Evolutionary conservation across 2,113 vertebrate genomes (phyloP).

Genomic region (Stigmatopora nigra): DNA sequence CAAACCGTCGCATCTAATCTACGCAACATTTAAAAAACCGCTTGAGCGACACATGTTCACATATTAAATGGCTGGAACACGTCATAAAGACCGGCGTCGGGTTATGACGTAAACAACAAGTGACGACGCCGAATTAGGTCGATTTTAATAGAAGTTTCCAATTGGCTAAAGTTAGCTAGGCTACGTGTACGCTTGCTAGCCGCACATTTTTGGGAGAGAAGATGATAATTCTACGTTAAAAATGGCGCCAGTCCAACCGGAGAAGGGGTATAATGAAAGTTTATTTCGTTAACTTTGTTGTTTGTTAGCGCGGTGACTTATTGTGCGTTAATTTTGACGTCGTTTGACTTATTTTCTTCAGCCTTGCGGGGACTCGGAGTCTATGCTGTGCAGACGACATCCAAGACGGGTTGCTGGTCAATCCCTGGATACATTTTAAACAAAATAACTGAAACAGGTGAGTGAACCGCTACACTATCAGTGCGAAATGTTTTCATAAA

Average conservation of each 20-base stretch:
- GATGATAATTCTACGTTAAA: constrained; percentile 1
- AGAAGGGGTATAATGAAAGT: background rate
- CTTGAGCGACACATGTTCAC: background rate
- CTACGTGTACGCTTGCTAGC: background rate
- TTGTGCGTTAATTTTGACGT: background rate
- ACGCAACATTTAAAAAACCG: background rate
- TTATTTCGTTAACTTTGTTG: background rate
- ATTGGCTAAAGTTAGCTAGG: background rate
- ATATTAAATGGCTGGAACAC: background rate
- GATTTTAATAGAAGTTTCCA: background rate
- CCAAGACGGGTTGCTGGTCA: background rate
- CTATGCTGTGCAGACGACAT: background rate
- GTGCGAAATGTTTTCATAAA: background rate
- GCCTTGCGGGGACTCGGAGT: background rate
- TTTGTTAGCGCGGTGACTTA: background rate
- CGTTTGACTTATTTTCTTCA: background rate
- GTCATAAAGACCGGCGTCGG: background rate
- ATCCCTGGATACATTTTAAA: background rate
- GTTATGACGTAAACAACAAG: background rate
- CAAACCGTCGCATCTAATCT: background rate
- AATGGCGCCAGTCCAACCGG: background rate
- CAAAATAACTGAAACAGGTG: background rate
- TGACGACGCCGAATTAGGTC: background rate
- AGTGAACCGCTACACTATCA: constrained; percentile 1
- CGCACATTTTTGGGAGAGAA: background rate